A percentile compares a stretch with the other conserved stretches of the same genome.
These are phyloP conservation scores for Datnioides undecimradiatus DNA, from an alignment of 2,113 vertebrate genomes.

Conservation along the genomic window DNA sequence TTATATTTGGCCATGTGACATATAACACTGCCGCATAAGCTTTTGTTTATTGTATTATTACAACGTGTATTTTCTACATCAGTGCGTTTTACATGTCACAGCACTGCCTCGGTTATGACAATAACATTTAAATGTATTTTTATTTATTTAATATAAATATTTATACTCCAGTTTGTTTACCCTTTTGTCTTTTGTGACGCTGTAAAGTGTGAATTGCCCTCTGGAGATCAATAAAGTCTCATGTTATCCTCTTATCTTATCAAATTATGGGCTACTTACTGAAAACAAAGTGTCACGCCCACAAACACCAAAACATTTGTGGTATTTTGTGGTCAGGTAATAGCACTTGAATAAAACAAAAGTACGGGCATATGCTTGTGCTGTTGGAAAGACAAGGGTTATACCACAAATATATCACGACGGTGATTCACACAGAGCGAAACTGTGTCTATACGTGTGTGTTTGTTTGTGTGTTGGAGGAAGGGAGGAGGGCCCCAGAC, in stretches of 20 bases:
- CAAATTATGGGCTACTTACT: neutral
- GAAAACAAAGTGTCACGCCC: conserved; percentile 4
- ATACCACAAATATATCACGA: neutral
- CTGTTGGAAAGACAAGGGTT: neutral
- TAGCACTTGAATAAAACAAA: neutral
- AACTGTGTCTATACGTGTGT: neutral
- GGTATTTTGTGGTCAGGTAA: no score
- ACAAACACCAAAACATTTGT: neutral
- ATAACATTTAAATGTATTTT: neutral
- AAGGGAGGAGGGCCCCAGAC: conserved; percentile 62
- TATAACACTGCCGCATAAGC: neutral
- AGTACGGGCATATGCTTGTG: neutral
- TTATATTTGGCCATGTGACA: neutral
- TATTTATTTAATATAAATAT: neutral
- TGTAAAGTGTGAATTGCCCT: neutral
- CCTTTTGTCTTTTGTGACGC: neutral
- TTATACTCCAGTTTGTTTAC: neutral
- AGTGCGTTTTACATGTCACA: neutral
- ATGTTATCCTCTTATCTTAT: neutral
- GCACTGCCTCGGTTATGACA: neutral
- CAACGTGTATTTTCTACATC: neutral
- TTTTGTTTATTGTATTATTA: neutral
- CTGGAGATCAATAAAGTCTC: neutral
- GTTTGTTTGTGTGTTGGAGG: neutral
- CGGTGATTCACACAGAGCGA: conserved; percentile 8